Conservation (phyloP, 37 sponge, comb jelly and placozoan genomes). For the Halisarca cf. caerulea region DNA sequence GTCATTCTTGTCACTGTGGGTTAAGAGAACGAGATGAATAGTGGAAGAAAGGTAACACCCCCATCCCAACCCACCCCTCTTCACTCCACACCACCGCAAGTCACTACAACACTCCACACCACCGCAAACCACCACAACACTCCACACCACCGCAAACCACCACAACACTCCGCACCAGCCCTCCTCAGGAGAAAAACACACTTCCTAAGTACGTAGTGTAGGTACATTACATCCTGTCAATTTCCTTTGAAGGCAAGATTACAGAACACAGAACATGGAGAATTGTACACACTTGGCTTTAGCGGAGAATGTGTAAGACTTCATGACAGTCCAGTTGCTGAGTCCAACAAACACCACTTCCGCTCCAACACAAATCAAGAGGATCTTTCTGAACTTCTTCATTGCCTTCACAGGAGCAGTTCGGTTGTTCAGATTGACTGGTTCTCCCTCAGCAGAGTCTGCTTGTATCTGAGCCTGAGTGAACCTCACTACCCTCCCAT, state of each 20-base stretch:
- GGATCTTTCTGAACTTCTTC: background rate
- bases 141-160: too few species aligned
- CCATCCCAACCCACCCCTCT: too few species aligned
- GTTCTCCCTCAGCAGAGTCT: background rate
- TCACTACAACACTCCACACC: too few species aligned
- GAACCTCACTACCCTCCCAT: conserved; percentile 52
- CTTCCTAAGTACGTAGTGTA: too few species aligned
- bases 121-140: too few species aligned
- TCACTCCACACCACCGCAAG: too few species aligned
- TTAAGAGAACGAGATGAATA: too few species aligned
- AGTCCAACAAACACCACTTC: background rate
- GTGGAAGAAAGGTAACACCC: too few species aligned
- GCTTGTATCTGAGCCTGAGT: conserved; percentile 33
- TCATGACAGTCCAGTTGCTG: background rate
- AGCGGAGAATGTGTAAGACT: background rate
- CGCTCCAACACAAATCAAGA: background rate
- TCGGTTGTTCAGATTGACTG: background rate
- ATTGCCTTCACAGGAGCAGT: background rate
- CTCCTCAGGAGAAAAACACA: too few species aligned
- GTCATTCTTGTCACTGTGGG: conserved; percentile 3
- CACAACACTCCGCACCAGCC: too few species aligned
- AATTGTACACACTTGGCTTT: background rate
- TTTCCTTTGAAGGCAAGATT: too few species aligned
- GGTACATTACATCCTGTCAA: too few species aligned
- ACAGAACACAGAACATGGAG: background rate